Evolutionary conservation across 2,888 invertebrate species (phyloP).

Genomic region (Phortica okadai): DNA sequence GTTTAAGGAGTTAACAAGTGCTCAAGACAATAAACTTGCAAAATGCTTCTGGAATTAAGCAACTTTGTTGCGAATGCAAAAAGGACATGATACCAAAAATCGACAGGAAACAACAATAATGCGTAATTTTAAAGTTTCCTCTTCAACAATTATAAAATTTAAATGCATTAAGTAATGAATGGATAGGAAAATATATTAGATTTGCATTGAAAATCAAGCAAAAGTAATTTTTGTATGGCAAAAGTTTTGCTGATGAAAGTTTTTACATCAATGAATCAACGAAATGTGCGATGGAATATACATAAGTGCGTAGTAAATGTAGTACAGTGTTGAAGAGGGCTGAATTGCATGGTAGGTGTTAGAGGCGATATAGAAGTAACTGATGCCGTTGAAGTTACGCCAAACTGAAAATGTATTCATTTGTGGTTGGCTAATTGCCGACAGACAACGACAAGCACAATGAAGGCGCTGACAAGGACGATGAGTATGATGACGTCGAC

Average conservation of each 20-base stretch:
- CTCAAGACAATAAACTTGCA: constrained; percentile 19
- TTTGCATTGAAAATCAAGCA: constrained; percentile 7
- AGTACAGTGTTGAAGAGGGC: no score
- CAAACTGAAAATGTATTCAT: constrained; percentile 30
- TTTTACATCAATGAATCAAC: background rate
- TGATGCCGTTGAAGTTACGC: constrained; percentile 4
- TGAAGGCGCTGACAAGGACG: background rate
- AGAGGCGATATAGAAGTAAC: background rate
- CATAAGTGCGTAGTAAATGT: background rate
- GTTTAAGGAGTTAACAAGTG: constrained; percentile 22
- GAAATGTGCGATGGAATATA: background rate
- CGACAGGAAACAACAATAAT: background rate
- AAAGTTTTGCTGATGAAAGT: constrained; percentile 8
- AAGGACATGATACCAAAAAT: background rate
- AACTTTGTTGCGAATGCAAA: background rate
- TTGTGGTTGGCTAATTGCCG: constrained; percentile 32
- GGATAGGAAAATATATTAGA: background rate
- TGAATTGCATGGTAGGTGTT: no score
- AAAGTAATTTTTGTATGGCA: background rate
- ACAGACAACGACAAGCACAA: background rate
- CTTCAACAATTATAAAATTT: background rate
- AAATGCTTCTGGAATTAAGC: background rate
- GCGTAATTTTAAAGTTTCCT: background rate
- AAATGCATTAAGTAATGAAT: background rate
- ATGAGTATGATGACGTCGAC: background rate